These are phyloP conservation scores for Myotis findleyi DNA, from an alignment of 2,797 vertebrate genomes.

Conservation along the genomic window DNA sequence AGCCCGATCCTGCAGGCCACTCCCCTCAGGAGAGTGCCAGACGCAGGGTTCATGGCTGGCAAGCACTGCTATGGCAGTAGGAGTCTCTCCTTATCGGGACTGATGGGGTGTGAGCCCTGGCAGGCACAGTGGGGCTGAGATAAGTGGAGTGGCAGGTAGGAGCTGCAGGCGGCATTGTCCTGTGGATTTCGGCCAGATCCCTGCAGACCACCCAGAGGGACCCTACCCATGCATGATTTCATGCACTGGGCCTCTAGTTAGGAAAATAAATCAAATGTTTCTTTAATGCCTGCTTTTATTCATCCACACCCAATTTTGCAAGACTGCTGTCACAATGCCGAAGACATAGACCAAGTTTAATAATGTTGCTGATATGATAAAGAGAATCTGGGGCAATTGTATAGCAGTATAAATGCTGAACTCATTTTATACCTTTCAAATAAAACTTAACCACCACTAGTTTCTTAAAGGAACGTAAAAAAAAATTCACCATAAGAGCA, in stretches of 20 bases:
- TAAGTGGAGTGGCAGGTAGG: too few relatives aligned
- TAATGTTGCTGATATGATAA: conserved; percentile 23
- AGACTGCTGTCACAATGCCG: neutral
- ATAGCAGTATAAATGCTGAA: neutral
- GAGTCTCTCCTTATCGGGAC: too few relatives aligned
- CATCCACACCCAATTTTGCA: conserved; percentile 21
- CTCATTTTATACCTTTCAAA: neutral
- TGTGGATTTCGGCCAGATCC: too few relatives aligned
- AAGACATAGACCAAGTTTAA: neutral
- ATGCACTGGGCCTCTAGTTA: neutral
- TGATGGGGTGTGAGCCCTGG: too few relatives aligned
- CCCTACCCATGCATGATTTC: too few relatives aligned
- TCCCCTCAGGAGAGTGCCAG: too few relatives aligned
- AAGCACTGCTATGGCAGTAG: too few relatives aligned
- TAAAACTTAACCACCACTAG: neutral
- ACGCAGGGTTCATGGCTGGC: too few relatives aligned
- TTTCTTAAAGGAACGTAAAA: neutral
- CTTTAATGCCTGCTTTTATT: conserved; percentile 43
- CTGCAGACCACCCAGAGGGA: too few relatives aligned
- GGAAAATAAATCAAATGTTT: conserved; percentile 54
- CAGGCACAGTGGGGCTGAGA: too few relatives aligned
- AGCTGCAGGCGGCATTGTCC: too few relatives aligned
- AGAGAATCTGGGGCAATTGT: neutral
- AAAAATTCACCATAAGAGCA: neutral
- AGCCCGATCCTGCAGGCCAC: too few relatives aligned